These are phyloP conservation scores for Pseudopleuronectes americanus DNA, from an alignment of 2,797 vertebrate genomes.

Conservation along the genomic window DNA sequence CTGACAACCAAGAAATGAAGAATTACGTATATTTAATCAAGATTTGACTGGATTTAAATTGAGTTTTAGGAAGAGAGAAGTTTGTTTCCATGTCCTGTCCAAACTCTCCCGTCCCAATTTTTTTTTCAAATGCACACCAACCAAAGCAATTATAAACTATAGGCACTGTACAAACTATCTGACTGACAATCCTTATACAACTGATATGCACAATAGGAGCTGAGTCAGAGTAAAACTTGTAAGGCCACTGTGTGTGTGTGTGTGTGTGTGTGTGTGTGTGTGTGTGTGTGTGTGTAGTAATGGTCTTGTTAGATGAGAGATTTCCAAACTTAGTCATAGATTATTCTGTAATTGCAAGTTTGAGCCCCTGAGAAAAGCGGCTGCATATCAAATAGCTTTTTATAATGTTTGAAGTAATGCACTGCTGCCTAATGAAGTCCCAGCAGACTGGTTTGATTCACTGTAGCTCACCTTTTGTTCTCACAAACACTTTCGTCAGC, in stretches of 20 bases:
- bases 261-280: constrained; percentile 13
- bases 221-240: background rate
- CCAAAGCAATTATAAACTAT: background rate
- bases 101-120: background rate
- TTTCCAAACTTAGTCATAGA: constrained; percentile 47
- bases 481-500: constrained; percentile 29
- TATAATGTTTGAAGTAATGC: constrained; percentile 41
- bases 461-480: constrained; percentile 54
- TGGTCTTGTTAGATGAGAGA: constrained; percentile 26
- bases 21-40: constrained; percentile 2
- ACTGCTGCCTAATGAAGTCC: constrained; percentile 56
- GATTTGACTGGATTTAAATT: background rate
- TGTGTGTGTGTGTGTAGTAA: constrained; percentile 19
- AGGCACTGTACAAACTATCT: background rate
- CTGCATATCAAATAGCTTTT: constrained; percentile 61
- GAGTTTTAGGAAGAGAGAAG: background rate
- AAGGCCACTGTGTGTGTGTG: background rate
- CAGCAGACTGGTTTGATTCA: constrained; percentile 36
- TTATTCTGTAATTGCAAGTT: constrained; percentile 53
- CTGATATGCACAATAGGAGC: background rate
- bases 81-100: background rate
- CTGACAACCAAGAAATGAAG: constrained; percentile 2
- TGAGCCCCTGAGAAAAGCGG: constrained; percentile 30
- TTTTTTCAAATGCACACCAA: background rate
- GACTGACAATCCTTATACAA: background rate